These are phyloP conservation scores for Xiphorhynchus erythropygius DNA, from an alignment of 2,797 vertebrate species.

Conservation along the genomic window DNA sequence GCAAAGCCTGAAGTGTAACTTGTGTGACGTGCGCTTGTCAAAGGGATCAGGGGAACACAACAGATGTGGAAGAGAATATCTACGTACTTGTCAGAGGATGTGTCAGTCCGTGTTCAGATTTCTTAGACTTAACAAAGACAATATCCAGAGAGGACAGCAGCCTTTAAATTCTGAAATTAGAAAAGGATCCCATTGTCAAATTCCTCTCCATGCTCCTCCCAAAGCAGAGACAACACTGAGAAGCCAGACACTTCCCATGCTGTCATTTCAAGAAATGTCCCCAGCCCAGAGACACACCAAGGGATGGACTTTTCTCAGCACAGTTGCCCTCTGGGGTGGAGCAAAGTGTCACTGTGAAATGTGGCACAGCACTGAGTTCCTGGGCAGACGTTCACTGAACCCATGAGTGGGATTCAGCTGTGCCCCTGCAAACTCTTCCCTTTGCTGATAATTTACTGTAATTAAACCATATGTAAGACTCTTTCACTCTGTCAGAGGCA, in stretches of 20 bases:
- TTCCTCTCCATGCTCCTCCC: background rate
- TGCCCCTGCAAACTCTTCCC: slow-evolving; percentile 23
- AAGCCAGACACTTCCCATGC: background rate
- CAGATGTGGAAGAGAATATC: background rate
- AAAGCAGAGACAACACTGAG: background rate
- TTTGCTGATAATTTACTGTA: slow-evolving; percentile 38
- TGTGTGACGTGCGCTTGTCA: background rate
- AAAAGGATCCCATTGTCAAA: background rate
- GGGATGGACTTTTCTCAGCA: background rate
- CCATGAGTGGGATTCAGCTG: slow-evolving; percentile 32
- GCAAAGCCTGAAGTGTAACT: background rate
- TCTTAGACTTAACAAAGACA: background rate
- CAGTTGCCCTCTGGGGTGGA: background rate
- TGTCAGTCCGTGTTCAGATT: background rate
- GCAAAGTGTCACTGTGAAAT: background rate
- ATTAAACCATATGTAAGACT: slow-evolving; percentile 62
- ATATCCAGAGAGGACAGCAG: background rate
- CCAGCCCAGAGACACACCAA: background rate
- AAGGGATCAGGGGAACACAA: background rate
- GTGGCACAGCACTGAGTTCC: background rate
- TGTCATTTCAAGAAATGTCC: background rate
- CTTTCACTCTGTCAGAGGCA: slow-evolving; percentile 39
- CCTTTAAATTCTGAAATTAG: background rate
- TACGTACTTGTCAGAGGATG: background rate
- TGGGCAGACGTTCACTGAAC: background rate